phyloP scores from a whole-genome alignment of 2,113 vertebrate species.

The Paraplagusia blochii region DNA sequence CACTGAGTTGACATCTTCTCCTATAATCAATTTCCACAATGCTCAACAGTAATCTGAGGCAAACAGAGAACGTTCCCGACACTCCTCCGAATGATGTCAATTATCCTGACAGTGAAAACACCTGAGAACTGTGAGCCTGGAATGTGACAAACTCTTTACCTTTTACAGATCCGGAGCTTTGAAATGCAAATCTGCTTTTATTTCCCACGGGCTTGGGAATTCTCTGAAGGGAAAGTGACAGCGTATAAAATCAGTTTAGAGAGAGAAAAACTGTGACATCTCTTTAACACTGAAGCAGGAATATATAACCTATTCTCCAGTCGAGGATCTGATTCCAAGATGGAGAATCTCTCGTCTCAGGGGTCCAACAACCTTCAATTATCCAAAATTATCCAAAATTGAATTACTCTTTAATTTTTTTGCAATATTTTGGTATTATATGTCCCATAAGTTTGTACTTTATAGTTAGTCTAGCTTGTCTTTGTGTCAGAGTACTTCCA shows the following conservation, averaged over 20 bases:
- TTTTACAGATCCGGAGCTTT: conserved; percentile 47
- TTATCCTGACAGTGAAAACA: conserved; percentile 52
- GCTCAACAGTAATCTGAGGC: conserved; percentile 29
- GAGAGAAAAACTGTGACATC: conserved; percentile 3
- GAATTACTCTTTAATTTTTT: too few relatives aligned
- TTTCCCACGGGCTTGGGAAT: conserved; percentile 37
- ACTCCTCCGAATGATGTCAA: conserved; percentile 47
- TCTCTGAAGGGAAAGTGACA: conserved; percentile 17
- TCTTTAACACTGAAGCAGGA: conserved; percentile 13
- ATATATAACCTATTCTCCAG: conserved; percentile 16
- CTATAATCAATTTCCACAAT: conserved; percentile 36
- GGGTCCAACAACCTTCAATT: neutral
- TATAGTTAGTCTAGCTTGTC: too few relatives aligned
- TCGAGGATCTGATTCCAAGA: conserved; percentile 11
- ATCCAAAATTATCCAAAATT: too few relatives aligned
- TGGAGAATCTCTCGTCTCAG: neutral
- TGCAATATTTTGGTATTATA: too few relatives aligned
- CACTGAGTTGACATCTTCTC: conserved; percentile 1
- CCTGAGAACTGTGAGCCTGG: conserved; percentile 35
- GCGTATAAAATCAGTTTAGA: conserved; percentile 19
- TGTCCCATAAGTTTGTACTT: too few relatives aligned
- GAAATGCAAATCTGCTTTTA: conserved; percentile 55
- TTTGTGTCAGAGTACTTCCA: too few relatives aligned
- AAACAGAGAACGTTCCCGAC: conserved; percentile 23
- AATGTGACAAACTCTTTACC: conserved; percentile 47